A percentile compares a stretch with the other conserved stretches of the same genome.
phyloP scores from a whole-genome alignment of 2,888 invertebrate species.

The Habroteleia sp. region DNA sequence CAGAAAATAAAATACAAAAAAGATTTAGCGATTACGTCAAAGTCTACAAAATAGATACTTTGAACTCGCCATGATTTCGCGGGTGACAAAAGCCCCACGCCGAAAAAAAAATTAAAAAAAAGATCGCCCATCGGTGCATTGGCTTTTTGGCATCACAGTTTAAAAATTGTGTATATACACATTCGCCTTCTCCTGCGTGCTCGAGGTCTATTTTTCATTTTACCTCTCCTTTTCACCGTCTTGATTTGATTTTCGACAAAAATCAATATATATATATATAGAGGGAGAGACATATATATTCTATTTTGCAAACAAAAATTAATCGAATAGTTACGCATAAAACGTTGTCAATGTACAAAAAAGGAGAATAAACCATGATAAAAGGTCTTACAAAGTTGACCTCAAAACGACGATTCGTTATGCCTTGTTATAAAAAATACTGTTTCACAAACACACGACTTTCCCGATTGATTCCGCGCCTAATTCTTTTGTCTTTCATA shows the following conservation, averaged over 20 bases:
- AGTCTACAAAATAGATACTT: constrained; percentile 71
- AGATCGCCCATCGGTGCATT: constrained; percentile 38
- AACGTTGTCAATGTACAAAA: constrained; percentile 35
- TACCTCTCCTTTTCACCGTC: constrained; percentile 1
- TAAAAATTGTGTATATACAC: constrained; percentile 48
- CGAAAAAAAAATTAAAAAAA: constrained; percentile 17
- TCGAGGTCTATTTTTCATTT: no score
- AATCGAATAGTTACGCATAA: constrained; percentile 13
- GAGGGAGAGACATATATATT: constrained; percentile 2
- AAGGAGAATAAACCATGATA: constrained; percentile 27
- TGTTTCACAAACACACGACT: no score
- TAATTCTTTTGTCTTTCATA: not conserved
- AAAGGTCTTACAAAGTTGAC: constrained; percentile 29
- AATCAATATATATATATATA: constrained; percentile 1
- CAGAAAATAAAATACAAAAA: constrained; percentile 33
- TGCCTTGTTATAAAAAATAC: constrained; percentile 52
- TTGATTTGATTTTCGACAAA: constrained; percentile 10
- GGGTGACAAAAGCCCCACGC: not conserved
- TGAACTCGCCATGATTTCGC: constrained; percentile 1
- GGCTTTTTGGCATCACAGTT: constrained; percentile 60
- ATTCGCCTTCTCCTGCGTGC: constrained; percentile 14
- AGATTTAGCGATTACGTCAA: constrained; percentile 10
- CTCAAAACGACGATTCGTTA: constrained; percentile 21
- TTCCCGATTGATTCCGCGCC: no score
- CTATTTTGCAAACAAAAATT: not conserved